phyloP scores from a whole-genome alignment of 2,888 invertebrate genomes.

The Calliopum simillimum region DNA sequence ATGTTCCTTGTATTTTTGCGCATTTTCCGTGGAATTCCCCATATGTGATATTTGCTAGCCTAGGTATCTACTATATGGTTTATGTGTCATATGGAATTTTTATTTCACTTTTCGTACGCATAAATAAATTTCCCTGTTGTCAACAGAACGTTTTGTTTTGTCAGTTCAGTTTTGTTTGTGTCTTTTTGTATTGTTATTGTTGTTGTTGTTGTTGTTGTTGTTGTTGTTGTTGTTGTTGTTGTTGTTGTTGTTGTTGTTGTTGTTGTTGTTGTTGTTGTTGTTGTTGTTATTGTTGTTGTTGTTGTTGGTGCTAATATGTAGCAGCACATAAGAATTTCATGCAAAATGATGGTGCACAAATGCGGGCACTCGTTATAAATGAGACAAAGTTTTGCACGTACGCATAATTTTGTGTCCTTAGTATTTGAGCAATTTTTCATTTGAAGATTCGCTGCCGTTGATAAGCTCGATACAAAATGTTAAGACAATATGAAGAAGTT shows the following conservation, averaged over 20 bases:
- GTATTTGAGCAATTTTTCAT: too few relatives aligned
- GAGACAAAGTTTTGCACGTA: slow-evolving; percentile 9
- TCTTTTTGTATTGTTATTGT: neutral
- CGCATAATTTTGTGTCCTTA: slow-evolving; percentile 7
- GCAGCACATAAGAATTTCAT: too few relatives aligned
- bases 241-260: neutral
- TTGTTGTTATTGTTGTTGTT: neutral
- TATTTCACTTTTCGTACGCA: slow-evolving; percentile 25
- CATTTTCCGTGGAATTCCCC: neutral
- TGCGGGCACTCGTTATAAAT: neutral
- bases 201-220: neutral
- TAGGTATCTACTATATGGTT: too few relatives aligned
- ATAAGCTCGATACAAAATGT: too few relatives aligned
- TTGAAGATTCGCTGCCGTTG: too few relatives aligned
- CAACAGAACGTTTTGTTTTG: neutral
- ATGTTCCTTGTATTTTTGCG: neutral
- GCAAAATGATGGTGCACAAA: too few relatives aligned
- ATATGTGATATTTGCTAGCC: neutral
- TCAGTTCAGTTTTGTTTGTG: neutral
- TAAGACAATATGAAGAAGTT: too few relatives aligned
- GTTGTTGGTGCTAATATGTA: too few relatives aligned
- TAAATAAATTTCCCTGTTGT: slow-evolving; percentile 19
- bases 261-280: neutral
- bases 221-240: neutral
- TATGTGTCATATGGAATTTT: slow-evolving; percentile 7